Evolutionary conservation across 1,140 invertebrate species (phyloP), one percentile per base, ranked within the genome.

Genomic region (Tachypleus tridentatus): DNA sequence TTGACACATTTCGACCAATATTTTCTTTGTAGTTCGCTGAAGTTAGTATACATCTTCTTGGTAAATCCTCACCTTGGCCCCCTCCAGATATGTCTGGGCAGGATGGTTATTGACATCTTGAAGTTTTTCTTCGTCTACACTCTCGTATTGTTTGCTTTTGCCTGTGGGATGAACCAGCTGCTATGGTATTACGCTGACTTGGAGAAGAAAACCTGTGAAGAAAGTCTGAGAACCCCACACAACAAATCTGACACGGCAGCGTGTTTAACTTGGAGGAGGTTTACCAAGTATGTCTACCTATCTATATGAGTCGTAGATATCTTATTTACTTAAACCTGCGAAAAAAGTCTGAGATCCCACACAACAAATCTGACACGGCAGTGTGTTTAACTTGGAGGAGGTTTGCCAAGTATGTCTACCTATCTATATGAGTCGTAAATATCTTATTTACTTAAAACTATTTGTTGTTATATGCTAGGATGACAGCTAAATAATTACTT

Each of bases 11-110:
- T 29, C 29, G 0, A 29, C 29, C 29, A 29, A 29, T 29, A 29
- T 29, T 29, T 29, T 29, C 29, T 61, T 65, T 56, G 3, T 56
- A 69, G 92, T 80, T 97, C 93, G 62, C 82, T 99, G 64, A 98
- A 98, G 80, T 82, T 98, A 71, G 95, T 99, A 72, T 97, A 98
- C 82, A 98, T 98, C 77, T 98, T 98, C 80, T 97, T 94, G 59
- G 93, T 98, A 60, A 98, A 98, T 81, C 95, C 96, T 47, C 93
- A 98, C 80, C 80, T 98, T 74, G 96, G 96, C 63, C 96, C 96
- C 62, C 82, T 99, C 62, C 96, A 99, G 82, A 96, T 99, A 59
- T 97, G 93, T 5, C 81, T 98, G 48, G 96, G 92, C 58, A 82
- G 93, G 69, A 98, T 98, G 95, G 91, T 98, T 64, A 88, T 96